These are phyloP conservation scores for Tragelaphus scriptus DNA, from an alignment of 2,113 vertebrate genomes.

Conservation along the genomic window DNA sequence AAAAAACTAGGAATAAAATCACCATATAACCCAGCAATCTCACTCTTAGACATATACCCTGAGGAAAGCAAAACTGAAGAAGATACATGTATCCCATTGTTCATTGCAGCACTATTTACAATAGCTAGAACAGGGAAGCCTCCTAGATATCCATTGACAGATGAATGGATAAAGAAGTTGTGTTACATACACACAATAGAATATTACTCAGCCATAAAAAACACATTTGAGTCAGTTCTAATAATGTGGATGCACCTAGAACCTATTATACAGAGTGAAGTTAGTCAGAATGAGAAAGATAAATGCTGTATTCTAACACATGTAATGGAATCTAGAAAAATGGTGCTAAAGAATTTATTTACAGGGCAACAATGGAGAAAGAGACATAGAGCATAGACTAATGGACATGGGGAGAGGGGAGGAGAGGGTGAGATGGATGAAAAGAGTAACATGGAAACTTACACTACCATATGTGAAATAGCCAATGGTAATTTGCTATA, in stretches of 20 bases:
- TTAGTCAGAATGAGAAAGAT: neutral
- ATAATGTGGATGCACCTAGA: neutral
- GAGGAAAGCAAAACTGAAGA: neutral
- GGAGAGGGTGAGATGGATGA: neutral
- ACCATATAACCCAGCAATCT: neutral
- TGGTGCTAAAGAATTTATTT: neutral
- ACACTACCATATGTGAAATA: neutral
- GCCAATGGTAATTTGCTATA: neutral
- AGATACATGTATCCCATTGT: neutral
- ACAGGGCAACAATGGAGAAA: neutral
- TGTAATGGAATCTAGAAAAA: neutral
- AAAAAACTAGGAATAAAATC: neutral
- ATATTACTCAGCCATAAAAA: neutral
- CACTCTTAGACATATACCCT: neutral
- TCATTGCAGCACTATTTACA: neutral
- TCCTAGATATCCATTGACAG: neutral
- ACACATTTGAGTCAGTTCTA: neutral
- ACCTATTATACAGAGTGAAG: neutral
- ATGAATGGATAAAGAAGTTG: neutral
- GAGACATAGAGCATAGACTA: neutral
- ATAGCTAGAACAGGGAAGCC: neutral
- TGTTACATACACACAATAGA: neutral
- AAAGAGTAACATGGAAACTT: neutral
- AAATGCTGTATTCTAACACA: neutral
- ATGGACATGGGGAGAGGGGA: neutral